Percentiles rank a stretch among this genome's conserved stretches.
Evolutionary conservation across 2,113 vertebrate species (phyloP).

Genomic region (Menura novaehollandiae): DNA sequence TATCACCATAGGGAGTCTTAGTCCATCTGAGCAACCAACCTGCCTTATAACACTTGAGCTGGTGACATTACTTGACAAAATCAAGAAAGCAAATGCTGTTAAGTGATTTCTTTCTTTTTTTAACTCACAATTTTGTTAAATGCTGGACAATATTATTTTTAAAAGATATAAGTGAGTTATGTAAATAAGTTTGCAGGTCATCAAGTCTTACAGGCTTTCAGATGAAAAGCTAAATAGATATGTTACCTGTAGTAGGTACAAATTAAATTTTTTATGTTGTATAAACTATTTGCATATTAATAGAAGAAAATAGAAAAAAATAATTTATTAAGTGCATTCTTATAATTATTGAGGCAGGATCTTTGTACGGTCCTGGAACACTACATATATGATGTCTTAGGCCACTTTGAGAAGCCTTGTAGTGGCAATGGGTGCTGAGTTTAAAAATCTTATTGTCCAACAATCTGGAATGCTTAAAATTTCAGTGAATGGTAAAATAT

Average conservation of each 20-base stretch:
- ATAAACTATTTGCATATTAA: slow-evolving; percentile 68
- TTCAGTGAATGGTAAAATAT: slow-evolving; percentile 14
- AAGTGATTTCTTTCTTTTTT: slow-evolving; percentile 52
- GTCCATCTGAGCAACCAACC: slow-evolving; percentile 57
- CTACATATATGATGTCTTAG: slow-evolving; percentile 16
- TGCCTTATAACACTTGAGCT: slow-evolving; percentile 73
- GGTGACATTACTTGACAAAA: slow-evolving; percentile 61
- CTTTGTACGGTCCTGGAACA: slow-evolving; percentile 38
- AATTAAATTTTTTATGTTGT: slow-evolving; percentile 67
- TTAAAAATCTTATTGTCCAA: slow-evolving; percentile 57
- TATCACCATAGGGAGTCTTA: slow-evolving; percentile 42
- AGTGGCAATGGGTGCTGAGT: slow-evolving; percentile 59
- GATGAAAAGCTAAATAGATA: slow-evolving; percentile 44
- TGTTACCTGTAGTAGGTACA: slow-evolving; percentile 62
- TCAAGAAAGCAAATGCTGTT: slow-evolving; percentile 66
- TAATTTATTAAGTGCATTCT: slow-evolving; percentile 71
- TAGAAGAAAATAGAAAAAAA: slow-evolving; percentile 50
- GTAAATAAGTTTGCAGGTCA: slow-evolving; percentile 46
- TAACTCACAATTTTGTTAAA: slow-evolving; percentile 64
- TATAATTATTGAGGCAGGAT: slow-evolving; percentile 36
- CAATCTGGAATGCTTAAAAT: slow-evolving; percentile 26
- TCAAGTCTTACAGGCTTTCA: slow-evolving; percentile 61
- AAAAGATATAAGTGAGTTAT: slow-evolving; percentile 52
- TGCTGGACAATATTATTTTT: slow-evolving; percentile 67
- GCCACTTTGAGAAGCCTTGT: slow-evolving; percentile 31